These are phyloP conservation scores for Lamellibrachia luymesi DNA, from an alignment of 1,140 invertebrate genomes.

Conservation along the genomic window DNA sequence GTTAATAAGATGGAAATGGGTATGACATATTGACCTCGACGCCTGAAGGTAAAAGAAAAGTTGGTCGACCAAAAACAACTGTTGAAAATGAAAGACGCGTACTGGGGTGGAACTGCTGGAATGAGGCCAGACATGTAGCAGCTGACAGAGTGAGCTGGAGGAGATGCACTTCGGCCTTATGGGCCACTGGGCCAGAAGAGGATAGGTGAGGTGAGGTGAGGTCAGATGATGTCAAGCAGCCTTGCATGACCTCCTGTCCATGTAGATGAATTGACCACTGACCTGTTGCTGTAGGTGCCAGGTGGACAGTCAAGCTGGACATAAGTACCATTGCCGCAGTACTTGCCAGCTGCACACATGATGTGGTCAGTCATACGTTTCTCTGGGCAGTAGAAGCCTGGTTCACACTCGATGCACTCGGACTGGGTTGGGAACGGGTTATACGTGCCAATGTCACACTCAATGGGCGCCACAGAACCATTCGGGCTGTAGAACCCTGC, in stretches of 20 bases:
- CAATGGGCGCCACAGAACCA: conserved; percentile 41
- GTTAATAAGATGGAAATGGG: no score
- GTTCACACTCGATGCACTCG: conserved; percentile 42
- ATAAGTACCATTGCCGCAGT: conserved; percentile 47
- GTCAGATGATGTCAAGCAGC: neutral
- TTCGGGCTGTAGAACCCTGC: conserved; percentile 46
- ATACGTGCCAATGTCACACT: conserved; percentile 47
- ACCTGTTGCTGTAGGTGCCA: conserved; percentile 48
- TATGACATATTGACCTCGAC: no score
- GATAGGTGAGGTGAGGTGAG: no score
- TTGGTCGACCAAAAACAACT: no score
- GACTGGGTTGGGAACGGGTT: conserved; percentile 37
- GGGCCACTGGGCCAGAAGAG: no score
- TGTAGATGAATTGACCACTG: neutral
- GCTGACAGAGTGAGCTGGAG: no score
- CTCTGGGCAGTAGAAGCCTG: conserved; percentile 48
- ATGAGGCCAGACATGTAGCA: no score
- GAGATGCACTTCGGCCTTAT: no score
- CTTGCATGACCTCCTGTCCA: neutral
- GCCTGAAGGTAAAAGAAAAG: no score
- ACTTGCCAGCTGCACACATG: conserved; percentile 45
- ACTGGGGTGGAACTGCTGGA: no score
- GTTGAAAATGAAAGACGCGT: no score
- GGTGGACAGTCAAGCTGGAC: conserved; percentile 45
- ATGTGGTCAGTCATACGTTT: conserved; percentile 46